Percentiles rank a stretch among this genome's conserved stretches.
phyloP scores from a whole-genome alignment of 2,797 vertebrate genomes.

The Acomys russatus region DNA sequence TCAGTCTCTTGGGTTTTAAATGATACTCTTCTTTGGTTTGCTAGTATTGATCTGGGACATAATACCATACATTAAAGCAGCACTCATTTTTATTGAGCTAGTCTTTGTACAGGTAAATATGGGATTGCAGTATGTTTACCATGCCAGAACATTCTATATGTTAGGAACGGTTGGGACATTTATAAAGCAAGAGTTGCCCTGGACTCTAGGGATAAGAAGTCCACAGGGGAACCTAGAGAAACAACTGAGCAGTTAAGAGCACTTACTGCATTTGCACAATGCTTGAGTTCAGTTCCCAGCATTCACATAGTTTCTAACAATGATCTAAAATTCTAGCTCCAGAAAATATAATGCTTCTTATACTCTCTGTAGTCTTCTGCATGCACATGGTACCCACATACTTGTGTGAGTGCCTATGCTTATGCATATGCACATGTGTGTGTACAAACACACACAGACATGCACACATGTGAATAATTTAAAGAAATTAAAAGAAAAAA shows the following conservation, averaged over 20 bases:
- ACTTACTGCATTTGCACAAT: neutral
- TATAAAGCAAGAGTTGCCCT: slow-evolving; percentile 76
- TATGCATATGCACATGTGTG: too few species aligned
- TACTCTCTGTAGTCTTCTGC: too few species aligned
- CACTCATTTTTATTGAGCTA: neutral
- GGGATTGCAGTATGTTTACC: neutral
- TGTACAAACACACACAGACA: too few species aligned
- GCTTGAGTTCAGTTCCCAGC: too few species aligned
- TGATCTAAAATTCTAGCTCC: too few species aligned
- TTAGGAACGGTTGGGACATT: slow-evolving; percentile 79
- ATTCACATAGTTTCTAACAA: too few species aligned
- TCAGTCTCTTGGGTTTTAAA: slow-evolving; percentile 61
- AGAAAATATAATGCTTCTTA: too few species aligned
- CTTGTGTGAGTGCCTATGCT: too few species aligned
- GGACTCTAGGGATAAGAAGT: slow-evolving; percentile 51
- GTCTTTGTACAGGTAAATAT: neutral
- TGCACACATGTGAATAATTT: too few species aligned
- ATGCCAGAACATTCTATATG: slow-evolving; percentile 61
- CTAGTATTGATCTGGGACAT: neutral
- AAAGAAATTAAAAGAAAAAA: too few species aligned
- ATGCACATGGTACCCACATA: too few species aligned
- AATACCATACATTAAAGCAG: neutral
- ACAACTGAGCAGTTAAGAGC: neutral
- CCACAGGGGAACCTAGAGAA: slow-evolving; percentile 36
- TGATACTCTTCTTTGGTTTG: neutral